Percentiles rank a stretch among this genome's conserved stretches.
phyloP scores from a whole-genome alignment of 2,113 vertebrate species.

The Promerops cafer region DNA sequence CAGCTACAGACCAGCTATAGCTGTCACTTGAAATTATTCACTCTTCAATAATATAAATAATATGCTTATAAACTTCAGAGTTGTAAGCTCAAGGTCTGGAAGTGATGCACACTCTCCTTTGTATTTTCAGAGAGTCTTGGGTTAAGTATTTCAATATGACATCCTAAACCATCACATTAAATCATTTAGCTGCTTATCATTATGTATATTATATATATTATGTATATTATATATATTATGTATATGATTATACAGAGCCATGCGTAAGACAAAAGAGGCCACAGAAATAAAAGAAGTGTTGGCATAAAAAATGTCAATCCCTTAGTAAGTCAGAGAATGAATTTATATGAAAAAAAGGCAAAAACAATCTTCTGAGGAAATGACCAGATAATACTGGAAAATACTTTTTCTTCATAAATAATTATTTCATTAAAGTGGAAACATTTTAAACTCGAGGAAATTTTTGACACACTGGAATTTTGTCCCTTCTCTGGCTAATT shows the following conservation, averaged over 20 bases:
- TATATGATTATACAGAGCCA: neutral
- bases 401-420: neutral
- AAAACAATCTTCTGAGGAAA: neutral
- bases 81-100: neutral
- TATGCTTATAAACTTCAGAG: neutral
- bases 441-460: neutral
- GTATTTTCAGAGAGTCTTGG: neutral
- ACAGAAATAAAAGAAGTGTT: neutral
- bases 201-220: no score
- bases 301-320: neutral
- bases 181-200: neutral
- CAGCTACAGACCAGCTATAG: neutral
- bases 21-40: neutral
- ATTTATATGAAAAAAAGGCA: neutral
- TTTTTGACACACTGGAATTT: neutral
- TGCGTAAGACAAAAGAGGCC: neutral
- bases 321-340: neutral
- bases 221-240: no score
- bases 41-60: neutral
- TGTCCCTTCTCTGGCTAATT: neutral
- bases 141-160: neutral
- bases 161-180: neutral
- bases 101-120: neutral
- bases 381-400: neutral
- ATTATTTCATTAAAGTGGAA: neutral